Conservation (phyloP, 2,113 vertebrate species). For the Geococcyx californianus region DNA sequence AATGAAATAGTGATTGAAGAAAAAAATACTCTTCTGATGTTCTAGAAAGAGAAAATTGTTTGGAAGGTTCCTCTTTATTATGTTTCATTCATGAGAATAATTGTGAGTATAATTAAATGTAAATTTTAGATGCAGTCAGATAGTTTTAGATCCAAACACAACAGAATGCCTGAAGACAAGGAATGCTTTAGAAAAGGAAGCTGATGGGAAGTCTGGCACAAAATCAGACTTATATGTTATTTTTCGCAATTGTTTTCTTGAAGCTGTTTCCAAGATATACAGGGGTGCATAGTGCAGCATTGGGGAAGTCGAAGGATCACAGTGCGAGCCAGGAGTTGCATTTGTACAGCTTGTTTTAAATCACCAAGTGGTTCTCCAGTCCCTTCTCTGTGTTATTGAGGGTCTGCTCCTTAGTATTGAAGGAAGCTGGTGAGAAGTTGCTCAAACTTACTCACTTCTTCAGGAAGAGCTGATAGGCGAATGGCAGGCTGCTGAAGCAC, state of each 20-base stretch:
- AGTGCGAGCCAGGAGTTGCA: not conserved
- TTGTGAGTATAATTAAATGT: slow-evolving; percentile 33
- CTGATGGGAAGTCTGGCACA: not conserved
- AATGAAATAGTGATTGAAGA: not conserved
- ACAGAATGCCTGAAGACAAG: slow-evolving; percentile 12
- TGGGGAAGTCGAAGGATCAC: not conserved
- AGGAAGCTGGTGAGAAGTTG: not conserved
- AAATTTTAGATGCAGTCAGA: slow-evolving; percentile 17
- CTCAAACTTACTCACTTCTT: not conserved
- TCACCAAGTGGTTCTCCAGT: not conserved
- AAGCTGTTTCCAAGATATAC: not conserved
- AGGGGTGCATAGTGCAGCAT: accelerated
- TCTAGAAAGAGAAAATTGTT: slow-evolving; percentile 12
- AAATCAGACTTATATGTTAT: not conserved
- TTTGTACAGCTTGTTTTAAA: not conserved
- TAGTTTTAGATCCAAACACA: slow-evolving; percentile 18
- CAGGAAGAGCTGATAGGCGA: not conserved
- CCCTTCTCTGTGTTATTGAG: not conserved
- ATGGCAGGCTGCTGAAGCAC: not conserved
- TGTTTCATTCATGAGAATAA: slow-evolving; percentile 36
- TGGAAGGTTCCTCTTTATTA: not conserved
- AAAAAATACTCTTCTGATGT: not conserved
- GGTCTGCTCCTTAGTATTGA: not conserved
- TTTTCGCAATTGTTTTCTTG: not conserved
- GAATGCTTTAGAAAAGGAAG: slow-evolving; percentile 20